phyloP scores from a whole-genome alignment of 1,140 invertebrate species.

The Leptoteleia sp. region DNA sequence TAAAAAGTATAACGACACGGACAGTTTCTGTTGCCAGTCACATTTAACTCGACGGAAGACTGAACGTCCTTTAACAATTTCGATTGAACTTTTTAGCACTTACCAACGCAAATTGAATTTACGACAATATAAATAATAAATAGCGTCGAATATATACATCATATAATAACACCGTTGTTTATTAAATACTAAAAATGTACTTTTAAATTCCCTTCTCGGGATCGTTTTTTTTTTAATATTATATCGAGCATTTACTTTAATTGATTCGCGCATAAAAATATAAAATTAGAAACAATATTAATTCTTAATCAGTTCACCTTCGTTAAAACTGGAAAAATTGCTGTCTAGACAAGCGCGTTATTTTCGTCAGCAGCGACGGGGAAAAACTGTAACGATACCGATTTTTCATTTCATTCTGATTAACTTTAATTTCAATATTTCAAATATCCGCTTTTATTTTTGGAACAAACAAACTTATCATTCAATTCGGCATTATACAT shows the following conservation, averaged over 20 bases:
- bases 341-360: conserved; percentile 58
- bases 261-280: conserved; percentile 52
- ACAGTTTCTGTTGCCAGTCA: too few relatives aligned
- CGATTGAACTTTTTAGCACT: conserved; percentile 25
- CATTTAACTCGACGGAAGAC: conserved; percentile 22
- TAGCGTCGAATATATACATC: conserved; percentile 9
- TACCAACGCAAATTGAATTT: conserved; percentile 42
- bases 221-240: conserved; percentile 38
- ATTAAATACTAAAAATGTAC: conserved; percentile 24
- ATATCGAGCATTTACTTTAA: conserved; percentile 35
- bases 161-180: conserved; percentile 14
- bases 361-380: conserved; percentile 40
- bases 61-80: conserved; percentile 30
- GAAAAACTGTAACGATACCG: conserved; percentile 44
- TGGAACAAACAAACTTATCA: background rate
- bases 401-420: conserved; percentile 40
- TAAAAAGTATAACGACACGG: too few relatives aligned
- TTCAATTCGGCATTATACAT: too few relatives aligned
- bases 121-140: conserved; percentile 39
- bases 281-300: conserved; percentile 55
- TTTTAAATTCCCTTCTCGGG: conserved; percentile 7
- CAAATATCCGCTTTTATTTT: conserved; percentile 24
- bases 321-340: conserved; percentile 50
- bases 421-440: conserved; percentile 47
- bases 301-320: conserved; percentile 36